phyloP scores from a whole-genome alignment of 2,888 invertebrate species.

The Chrysolina oricalcia region DNA sequence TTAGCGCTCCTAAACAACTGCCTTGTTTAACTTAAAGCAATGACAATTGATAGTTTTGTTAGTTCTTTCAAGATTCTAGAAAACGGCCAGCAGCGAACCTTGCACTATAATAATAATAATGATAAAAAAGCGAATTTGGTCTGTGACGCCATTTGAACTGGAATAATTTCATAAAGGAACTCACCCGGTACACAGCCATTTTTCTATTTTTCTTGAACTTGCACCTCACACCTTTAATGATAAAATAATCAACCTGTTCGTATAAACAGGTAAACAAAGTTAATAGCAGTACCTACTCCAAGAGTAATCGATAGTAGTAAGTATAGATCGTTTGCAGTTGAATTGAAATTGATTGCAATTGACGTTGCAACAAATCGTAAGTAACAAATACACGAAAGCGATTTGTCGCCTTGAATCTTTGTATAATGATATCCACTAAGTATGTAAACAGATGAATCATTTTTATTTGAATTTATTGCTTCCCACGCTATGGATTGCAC shows the following conservation, averaged over 20 bases:
- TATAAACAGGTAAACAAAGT: neutral
- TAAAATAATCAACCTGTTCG: neutral
- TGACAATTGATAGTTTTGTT: no score
- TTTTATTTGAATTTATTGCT: neutral
- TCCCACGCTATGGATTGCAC: neutral
- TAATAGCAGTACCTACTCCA: neutral
- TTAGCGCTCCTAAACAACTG: no score
- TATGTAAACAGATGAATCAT: neutral
- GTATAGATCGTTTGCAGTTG: neutral
- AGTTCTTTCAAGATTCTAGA: no score
- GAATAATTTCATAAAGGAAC: neutral
- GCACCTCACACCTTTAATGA: slow-evolving; percentile 3
- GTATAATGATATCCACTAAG: neutral
- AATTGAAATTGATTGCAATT: slow-evolving; percentile 17
- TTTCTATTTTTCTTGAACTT: neutral
- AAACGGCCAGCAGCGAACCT: no score
- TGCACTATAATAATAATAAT: no score
- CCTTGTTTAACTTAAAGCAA: no score
- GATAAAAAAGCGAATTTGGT: no score
- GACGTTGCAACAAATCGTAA: slow-evolving; percentile 16
- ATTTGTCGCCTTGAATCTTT: slow-evolving; percentile 33
- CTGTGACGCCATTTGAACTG: neutral
- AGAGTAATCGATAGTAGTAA: neutral
- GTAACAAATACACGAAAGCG: slow-evolving; percentile 24
- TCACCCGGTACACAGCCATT: neutral